These are phyloP conservation scores for Drosophila pseudotalamancana DNA, from an alignment of 2,888 invertebrate species.

Conservation along the genomic window DNA sequence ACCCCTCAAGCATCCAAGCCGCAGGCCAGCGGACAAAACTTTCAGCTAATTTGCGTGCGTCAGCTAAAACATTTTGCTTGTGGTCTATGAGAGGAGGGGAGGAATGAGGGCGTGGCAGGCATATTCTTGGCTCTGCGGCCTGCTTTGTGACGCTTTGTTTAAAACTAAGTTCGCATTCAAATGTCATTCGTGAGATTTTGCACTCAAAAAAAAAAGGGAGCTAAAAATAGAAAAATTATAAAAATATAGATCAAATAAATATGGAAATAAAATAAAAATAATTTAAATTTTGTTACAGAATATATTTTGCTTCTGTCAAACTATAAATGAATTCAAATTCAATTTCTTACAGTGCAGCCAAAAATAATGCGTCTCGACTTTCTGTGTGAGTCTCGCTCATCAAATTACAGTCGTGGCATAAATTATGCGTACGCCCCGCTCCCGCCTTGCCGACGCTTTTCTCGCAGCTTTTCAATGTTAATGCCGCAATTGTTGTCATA, in stretches of 20 bases:
- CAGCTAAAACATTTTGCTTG: no score
- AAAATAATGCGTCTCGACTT: neutral
- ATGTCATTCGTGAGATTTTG: conserved; percentile 65
- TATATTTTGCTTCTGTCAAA: no score
- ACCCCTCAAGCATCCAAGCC: neutral
- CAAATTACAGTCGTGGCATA: conserved; percentile 55
- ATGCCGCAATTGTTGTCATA: conserved; percentile 47
- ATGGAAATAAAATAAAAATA: neutral
- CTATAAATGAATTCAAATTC: neutral
- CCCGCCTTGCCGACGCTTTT: conserved; percentile 4
- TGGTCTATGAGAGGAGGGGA: neutral
- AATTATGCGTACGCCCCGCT: conserved; percentile 44
- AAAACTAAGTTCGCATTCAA: conserved; percentile 72
- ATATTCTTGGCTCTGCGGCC: conserved; percentile 13
- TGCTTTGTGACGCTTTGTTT: conserved; percentile 49
- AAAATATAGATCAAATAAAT: neutral
- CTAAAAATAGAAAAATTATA: no score
- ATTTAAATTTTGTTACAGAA: no score
- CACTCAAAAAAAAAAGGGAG: conserved; percentile 1
- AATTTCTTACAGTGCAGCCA: conserved; percentile 1
- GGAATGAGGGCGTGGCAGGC: neutral
- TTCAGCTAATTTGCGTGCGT: conserved; percentile 70
- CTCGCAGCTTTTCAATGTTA: conserved; percentile 51
- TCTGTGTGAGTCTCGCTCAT: conserved; percentile 17
- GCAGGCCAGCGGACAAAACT: conserved; percentile 51